Evolutionary conservation across 2,888 invertebrate species (phyloP), one percentile per base, ranked within the genome.

Genomic region (Diarsia brunnea): DNA sequence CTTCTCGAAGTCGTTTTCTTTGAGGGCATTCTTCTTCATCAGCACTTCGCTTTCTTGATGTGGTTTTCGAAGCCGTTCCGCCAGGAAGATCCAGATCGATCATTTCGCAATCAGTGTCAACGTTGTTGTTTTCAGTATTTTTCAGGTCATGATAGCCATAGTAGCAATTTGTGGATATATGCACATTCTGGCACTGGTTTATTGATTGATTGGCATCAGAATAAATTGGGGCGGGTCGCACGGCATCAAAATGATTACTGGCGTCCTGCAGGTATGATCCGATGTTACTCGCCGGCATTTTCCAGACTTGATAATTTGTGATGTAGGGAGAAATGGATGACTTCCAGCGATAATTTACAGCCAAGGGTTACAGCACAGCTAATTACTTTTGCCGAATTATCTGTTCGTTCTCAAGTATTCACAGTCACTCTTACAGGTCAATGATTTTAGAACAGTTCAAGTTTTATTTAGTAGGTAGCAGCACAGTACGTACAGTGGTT

Each of bases 141-240:
- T 94, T 94, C 31, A 93, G 87, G 80, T 94, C 92, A 75, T 97
- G 96, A 90, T 94, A 97, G 70, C 97, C 97, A 84, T 97, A 97
- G 88, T 97, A 97, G 87, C 96, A 96, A 91, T 97, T 97, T 64
- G 95, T 95, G 67, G 97, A 97, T 88, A 97, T 93, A 89, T 96
- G 96, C 84, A 96, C 89, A 88, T 93, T 96, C 82, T 94, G 95
- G 91, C 93, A 95, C 92, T 94, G 95, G 85, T 93, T 94, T 91
- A 92, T 90, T 90, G 91, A 89, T 88, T 92, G 92, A 89, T 93
- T 94, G 88, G 93, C 91, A 90, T 95, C 93, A 81, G 90, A 82
- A 87, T 92, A 95, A 92, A 95, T 90, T 84, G 95, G 95, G 86
- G 94, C 94, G 87, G 96, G 96, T 88, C 95, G 94, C 87, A 95